Base-by-base conservation (phyloP, 2,113 vertebrate genomes). In the Peromyscus californicus region DNA sequence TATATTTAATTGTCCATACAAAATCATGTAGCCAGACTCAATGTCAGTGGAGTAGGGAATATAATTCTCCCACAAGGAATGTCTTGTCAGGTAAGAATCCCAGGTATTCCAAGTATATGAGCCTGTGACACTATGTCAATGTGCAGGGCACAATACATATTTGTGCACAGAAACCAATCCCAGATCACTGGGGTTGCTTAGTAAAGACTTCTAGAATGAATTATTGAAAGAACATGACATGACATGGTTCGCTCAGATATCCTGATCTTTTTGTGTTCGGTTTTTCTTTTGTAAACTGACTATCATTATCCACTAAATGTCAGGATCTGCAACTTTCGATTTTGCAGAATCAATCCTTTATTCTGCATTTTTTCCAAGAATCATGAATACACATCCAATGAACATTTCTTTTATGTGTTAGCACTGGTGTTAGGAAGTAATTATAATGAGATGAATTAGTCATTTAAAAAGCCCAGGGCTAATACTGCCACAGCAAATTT, bases 81-180 rank as follows among this genome's bases (percentile, higher is more conserved):
- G 8, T 17, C 45, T 88, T 96, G 7, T 59, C 11, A 85, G 21
- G 22, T 17, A 93, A 31, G 16, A 79, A 78, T 75, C 7, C 6
- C 29, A 90, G 45, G 87, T 93, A 93, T 75, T 93, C 89, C 31
- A 92, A 90, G 84, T 76, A 75, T 70, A 54, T 67, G 29, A 69
- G 5, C 36, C 1, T 65, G 48, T 21, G 78, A 31, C 6, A 31
- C 86, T 4, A 84, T 76, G 22, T 94, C 82, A 85, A 70, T 78
- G 86, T 59, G 51, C 10, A 36, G 78, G 15, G 26, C 8, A 7
- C 4, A 15, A 5, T 65, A 31, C 36, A 69, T n/a, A n/a, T 22
- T 48, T 54, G 21, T 22, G 76, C 61, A 94, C 9, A 91, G 36
- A 88, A 95, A 4, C 24, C 19, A 36, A 19, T 39, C 2, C 6